Evolutionary conservation across 1,140 invertebrate genomes (phyloP).

Genomic region (Lycorma delicatula): DNA sequence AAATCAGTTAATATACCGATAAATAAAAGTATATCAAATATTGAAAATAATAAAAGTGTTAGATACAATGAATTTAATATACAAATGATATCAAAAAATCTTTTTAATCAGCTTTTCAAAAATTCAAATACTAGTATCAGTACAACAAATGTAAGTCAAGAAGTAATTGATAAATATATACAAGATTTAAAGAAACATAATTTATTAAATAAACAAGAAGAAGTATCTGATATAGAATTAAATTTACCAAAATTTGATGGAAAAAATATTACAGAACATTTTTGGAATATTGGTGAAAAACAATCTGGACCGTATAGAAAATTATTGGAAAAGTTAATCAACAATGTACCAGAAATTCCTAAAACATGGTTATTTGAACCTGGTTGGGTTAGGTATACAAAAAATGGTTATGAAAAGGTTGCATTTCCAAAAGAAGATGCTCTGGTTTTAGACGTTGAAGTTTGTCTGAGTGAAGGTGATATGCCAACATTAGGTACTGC

Average conservation of each 20-base stretch:
- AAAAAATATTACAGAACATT: conserved; percentile 77
- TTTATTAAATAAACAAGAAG: conserved; percentile 50
- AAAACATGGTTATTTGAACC: conserved; percentile 56
- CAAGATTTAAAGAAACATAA: conserved; percentile 55
- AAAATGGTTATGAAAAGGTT: conserved; percentile 42
- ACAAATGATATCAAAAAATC: conserved; percentile 75
- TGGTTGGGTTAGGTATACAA: conserved; percentile 83
- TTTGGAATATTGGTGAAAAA: conserved; percentile 66
- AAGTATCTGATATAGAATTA: conserved; percentile 59
- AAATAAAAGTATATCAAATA: too few relatives aligned
- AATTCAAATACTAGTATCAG: conserved; percentile 21
- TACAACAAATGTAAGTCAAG: too few relatives aligned
- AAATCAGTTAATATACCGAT: too few relatives aligned
- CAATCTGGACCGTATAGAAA: conserved; percentile 64
- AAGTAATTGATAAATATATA: conserved; percentile 45
- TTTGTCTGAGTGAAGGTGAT: conserved; percentile 73
- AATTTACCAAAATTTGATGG: conserved; percentile 68
- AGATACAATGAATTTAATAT: conserved; percentile 61
- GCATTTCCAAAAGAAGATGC: conserved; percentile 66
- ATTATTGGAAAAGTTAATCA: conserved; percentile 50
- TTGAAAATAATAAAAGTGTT: not conserved
- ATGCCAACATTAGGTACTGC: conserved; percentile 87
- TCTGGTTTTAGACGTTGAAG: conserved; percentile 94
- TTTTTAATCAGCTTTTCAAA: conserved; percentile 70
- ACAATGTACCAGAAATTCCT: conserved; percentile 50